phyloP scores from a whole-genome alignment of 2,113 vertebrate genomes.

The Lophius piscatorius region DNA sequence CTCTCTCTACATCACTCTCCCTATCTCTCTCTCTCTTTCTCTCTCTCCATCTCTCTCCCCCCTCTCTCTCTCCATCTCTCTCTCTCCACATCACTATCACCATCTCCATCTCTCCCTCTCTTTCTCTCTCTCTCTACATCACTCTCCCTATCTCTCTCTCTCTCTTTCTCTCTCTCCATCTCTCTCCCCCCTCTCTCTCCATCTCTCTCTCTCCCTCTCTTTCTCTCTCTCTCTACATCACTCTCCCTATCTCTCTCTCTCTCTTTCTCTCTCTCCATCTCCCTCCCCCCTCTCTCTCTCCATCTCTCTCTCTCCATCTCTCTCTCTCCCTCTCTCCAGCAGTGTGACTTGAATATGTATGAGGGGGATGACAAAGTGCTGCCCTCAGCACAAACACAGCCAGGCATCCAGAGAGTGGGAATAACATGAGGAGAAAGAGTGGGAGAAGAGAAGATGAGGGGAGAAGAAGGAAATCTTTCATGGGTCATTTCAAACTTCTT shows the following conservation, averaged over 20 bases:
- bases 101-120: too few relatives aligned
- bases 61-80: too few relatives aligned
- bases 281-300: not conserved
- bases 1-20: too few relatives aligned
- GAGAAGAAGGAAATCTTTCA: not conserved
- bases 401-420: slow-evolving; percentile 23
- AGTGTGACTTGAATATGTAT: slow-evolving; percentile 69
- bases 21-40: too few relatives aligned
- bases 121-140: too few relatives aligned
- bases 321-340: slow-evolving; percentile 65
- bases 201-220: not conserved
- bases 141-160: too few relatives aligned
- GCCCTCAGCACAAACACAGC: slow-evolving; percentile 62
- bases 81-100: too few relatives aligned
- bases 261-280: slow-evolving; percentile 2
- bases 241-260: not conserved
- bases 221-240: not conserved
- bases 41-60: too few relatives aligned
- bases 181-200: too few relatives aligned
- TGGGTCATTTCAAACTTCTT: too few relatives aligned
- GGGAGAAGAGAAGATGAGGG: not conserved
- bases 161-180: too few relatives aligned
- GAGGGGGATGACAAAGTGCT: slow-evolving; percentile 64
- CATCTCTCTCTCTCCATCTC: slow-evolving; percentile 2
- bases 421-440: slow-evolving; percentile 2